Conservation (phyloP, 35 echinoderm and acorn worm genomes). For the Apostichopus japonicus region DNA sequence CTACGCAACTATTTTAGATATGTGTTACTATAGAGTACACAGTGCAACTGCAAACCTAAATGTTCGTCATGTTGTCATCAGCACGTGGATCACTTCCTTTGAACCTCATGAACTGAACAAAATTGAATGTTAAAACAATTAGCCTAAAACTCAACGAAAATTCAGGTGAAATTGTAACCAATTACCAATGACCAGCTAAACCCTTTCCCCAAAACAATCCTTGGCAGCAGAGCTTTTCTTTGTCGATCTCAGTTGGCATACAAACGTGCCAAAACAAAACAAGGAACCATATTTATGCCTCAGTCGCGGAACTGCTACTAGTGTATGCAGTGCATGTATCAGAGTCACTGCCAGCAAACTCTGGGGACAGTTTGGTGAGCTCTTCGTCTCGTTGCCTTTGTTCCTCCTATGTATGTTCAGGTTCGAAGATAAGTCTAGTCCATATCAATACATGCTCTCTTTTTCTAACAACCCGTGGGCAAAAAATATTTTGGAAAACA, state of each 20-base stretch:
- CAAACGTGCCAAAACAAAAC: not conserved
- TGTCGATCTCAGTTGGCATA: not conserved
- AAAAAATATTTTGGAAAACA: no score
- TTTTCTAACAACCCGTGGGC: no score
- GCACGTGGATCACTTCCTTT: no score
- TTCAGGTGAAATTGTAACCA: not conserved
- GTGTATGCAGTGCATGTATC: not conserved
- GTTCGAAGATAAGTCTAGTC: not conserved
- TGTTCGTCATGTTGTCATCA: no score
- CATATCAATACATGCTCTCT: not conserved
- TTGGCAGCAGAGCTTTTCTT: slow-evolving; percentile 24
- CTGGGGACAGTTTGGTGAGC: not conserved
- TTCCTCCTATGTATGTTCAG: not conserved
- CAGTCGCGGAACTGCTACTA: not conserved
- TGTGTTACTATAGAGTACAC: no score
- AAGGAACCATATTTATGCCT: not conserved
- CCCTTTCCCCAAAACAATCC: not conserved
- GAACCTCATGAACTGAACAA: no score
- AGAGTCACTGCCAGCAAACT: not conserved
- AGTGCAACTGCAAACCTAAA: no score
- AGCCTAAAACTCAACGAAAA: not conserved
- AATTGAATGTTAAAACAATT: not conserved
- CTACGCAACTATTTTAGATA: no score
- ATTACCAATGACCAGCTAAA: not conserved
- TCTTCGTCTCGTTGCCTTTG: not conserved